Percentiles rank a stretch among this genome's conserved stretches.
phyloP scores from a whole-genome alignment of 1,140 invertebrate genomes.

The Nebria ingens region DNA sequence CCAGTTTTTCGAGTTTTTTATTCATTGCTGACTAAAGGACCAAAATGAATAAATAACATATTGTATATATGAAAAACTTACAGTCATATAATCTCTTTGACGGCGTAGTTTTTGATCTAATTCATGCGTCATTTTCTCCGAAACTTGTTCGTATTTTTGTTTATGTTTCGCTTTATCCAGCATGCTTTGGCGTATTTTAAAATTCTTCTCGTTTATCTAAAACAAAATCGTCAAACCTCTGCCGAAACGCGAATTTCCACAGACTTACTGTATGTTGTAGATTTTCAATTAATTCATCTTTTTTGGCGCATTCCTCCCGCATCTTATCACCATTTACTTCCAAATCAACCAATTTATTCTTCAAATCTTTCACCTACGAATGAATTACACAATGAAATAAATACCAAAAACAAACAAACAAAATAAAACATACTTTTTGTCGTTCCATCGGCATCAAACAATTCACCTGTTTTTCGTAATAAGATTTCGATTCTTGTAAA shows the following conservation, averaged over 20 bases:
- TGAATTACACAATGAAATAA: no score
- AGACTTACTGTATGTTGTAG: conserved; percentile 26
- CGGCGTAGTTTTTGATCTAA: conserved; percentile 51
- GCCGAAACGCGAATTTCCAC: conserved; percentile 28
- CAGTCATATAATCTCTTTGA: conserved; percentile 45
- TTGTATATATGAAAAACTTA: not conserved
- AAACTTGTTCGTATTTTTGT: conserved; percentile 56
- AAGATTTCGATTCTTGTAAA: conserved; percentile 55
- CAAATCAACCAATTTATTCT: conserved; percentile 43
- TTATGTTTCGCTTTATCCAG: conserved; percentile 67
- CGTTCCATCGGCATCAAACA: conserved; percentile 48
- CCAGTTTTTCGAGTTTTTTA: conserved; percentile 43
- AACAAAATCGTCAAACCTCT: no score
- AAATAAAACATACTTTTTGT: no score
- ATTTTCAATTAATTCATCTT: conserved; percentile 17
- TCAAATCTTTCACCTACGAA: conserved; percentile 43
- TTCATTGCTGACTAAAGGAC: conserved; percentile 37
- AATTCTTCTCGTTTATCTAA: conserved; percentile 58
- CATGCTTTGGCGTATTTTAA: conserved; percentile 55
- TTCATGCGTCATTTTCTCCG: conserved; percentile 56
- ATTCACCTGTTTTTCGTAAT: conserved; percentile 51
- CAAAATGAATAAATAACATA: no score
- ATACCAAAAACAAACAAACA: no score
- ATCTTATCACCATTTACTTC: conserved; percentile 42
- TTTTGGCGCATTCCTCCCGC: conserved; percentile 41